Evolutionary conservation across 1,140 invertebrate species (phyloP), one percentile per base, ranked within the genome.

Genomic region (Whitmania pigra): DNA sequence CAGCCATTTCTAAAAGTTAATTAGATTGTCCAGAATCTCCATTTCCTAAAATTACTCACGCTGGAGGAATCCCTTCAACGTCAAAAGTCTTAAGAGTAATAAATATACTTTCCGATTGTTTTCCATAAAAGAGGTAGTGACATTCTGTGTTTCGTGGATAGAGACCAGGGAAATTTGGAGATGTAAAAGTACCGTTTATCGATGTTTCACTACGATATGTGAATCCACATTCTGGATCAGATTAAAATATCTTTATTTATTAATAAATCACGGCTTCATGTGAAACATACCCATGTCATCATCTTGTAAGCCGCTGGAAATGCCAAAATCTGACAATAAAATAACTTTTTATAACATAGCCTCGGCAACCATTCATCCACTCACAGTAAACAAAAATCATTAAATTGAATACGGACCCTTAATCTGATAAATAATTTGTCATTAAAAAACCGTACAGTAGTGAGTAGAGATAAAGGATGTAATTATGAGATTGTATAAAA

Each of bases 121-220:
- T 85, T 18, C 92, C 93, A 78, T 93, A 87, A 82, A 97, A 96
- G 80, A 92, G 91, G 80, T 94, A 97, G 83, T 95, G 90, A 79
- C 93, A 96, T 79, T 93, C 91, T 0, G 92, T 92, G 79, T 94
- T 89, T 73, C 92, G 85, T 0, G 93, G 91, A 83, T 96, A 96
- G 40, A 87, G 87, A 11, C 94, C 94, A 0, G 93, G 93, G 78
- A 90, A 94, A 83, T 97, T 97, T 0, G 93, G 92, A 9, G 90
- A 93, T 66, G 88, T 87, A 79, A 97, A 92, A 25, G 89, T 88
- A 18, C 93, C 93, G 77, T 88, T 89, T 25, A 75, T 74, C 11
- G 87, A 86, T 75, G 88, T 87, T 72, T 87, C 89, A 81, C 91
- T 92, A 72, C 84, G 82, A 77, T 83, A 86, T 22, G 79, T 76